Evolutionary conservation across 2,113 vertebrate genomes (phyloP).

Genomic region (Oncorhynchus mykiss): DNA sequence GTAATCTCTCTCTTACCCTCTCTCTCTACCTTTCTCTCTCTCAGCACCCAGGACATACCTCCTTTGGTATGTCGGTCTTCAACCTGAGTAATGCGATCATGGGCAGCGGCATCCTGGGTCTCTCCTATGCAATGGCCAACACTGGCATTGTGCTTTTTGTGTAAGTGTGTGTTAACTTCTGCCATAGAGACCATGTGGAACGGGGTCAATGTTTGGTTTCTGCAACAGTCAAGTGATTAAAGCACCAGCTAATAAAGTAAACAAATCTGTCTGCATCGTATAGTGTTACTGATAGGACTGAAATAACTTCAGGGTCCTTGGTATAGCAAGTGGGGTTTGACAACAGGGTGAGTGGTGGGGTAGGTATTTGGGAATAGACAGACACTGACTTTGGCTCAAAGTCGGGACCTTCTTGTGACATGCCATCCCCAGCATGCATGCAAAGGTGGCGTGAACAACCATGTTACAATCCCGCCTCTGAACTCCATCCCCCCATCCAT

Average conservation of each 20-base stretch:
- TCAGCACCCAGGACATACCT: conserved; percentile 87
- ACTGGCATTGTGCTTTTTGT: conserved; percentile 92
- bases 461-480: no score
- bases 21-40: conserved; percentile 20
- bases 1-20: neutral
- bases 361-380: no score
- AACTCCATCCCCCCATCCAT: no score
- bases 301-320: no score
- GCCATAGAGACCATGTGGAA: neutral
- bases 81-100: conserved; percentile 98
- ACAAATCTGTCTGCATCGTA: no score
- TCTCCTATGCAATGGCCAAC: conserved; percentile 97
- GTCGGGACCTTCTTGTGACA: no score
- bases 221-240: neutral
- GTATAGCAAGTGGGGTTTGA: no score
- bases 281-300: no score
- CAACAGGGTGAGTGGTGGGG: no score
- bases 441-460: no score
- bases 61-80: conserved; percentile 95
- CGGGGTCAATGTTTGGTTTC: neutral
- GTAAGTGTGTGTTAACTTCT: conserved; percentile 72
- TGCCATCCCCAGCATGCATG: no score
- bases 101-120: conserved; percentile 95
- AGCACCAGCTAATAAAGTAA: neutral
- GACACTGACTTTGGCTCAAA: no score